These are phyloP conservation scores for Montipora foliosa DNA, from an alignment of 64 coral and sea anemone genomes.

Conservation along the genomic window DNA sequence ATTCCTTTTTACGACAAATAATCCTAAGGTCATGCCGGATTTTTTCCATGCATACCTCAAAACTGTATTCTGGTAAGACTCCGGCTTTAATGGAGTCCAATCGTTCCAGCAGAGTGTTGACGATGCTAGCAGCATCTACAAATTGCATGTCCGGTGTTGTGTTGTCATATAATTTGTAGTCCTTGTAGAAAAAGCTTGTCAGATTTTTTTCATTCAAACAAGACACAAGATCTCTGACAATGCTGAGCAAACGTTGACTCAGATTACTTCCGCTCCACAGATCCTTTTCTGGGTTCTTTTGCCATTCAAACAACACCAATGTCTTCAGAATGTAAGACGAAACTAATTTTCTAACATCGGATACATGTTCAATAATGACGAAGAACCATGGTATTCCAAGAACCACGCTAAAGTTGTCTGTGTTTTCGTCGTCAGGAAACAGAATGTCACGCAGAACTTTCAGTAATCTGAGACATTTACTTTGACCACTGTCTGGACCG, in stretches of 20 bases:
- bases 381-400: not conserved
- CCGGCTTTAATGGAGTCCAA: constrained; percentile 11
- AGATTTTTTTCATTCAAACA: constrained; percentile 23
- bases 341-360: not conserved
- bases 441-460: constrained; percentile 56
- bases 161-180: constrained; percentile 20
- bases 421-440: not conserved
- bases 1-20: constrained; percentile 8
- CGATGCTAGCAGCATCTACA: not conserved
- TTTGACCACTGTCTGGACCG: constrained; percentile 32
- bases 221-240: constrained; percentile 9
- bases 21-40: not conserved
- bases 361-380: not conserved
- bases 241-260: constrained; percentile 10
- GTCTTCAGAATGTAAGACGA: constrained; percentile 53
- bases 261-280: constrained; percentile 38
- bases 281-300: not conserved
- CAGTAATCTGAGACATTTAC: constrained; percentile 34
- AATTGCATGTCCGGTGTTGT: not conserved
- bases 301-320: constrained; percentile 65
- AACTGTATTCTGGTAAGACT: not conserved
- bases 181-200: constrained; percentile 46
- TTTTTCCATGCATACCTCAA: constrained; percentile 10
- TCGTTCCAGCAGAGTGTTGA: constrained; percentile 18
- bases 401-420: not conserved